These are phyloP conservation scores for Calycopis cecrops DNA, from an alignment of 1,140 invertebrate genomes.

Conservation along the genomic window DNA sequence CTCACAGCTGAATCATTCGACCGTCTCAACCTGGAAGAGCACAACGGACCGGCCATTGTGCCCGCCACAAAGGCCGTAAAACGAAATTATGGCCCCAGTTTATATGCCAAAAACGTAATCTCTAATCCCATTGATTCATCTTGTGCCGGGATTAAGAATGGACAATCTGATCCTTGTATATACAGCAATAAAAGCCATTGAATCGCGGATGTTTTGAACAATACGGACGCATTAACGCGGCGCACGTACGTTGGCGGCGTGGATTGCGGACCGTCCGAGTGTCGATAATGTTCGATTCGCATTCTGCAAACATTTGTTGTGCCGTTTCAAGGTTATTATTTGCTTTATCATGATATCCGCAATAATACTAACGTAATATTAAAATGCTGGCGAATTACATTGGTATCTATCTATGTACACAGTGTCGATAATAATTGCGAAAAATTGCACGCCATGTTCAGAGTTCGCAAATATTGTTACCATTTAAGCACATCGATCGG, in stretches of 20 bases:
- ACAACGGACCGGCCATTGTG: slow-evolving; percentile 15
- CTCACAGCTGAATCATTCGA: slow-evolving; percentile 52
- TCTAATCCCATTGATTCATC: slow-evolving; percentile 29
- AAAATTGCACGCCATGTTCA: no score
- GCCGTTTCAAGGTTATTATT: slow-evolving; percentile 13
- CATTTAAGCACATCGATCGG: no score
- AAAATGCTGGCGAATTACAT: no score
- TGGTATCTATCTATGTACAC: no score
- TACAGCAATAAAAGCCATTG: slow-evolving; percentile 6
- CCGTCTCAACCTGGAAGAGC: slow-evolving; percentile 28
- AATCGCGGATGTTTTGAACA: slow-evolving; percentile 5
- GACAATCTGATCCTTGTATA: slow-evolving; percentile 7
- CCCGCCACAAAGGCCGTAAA: slow-evolving; percentile 20
- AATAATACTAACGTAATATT: not conserved
- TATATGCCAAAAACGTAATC: slow-evolving; percentile 28
- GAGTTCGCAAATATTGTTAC: no score
- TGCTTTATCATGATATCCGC: slow-evolving; percentile 9
- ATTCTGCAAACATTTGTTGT: slow-evolving; percentile 16
- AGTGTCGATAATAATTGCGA: no score
- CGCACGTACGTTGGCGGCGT: not conserved
- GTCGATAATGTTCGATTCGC: slow-evolving; percentile 15
- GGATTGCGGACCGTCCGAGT: slow-evolving; percentile 4
- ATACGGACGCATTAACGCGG: slow-evolving; percentile 3
- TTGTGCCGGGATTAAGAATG: slow-evolving; percentile 12
- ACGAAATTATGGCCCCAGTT: slow-evolving; percentile 6